Base-by-base conservation (phyloP, 2,113 vertebrate species). In the Polypterus bichir region DNA sequence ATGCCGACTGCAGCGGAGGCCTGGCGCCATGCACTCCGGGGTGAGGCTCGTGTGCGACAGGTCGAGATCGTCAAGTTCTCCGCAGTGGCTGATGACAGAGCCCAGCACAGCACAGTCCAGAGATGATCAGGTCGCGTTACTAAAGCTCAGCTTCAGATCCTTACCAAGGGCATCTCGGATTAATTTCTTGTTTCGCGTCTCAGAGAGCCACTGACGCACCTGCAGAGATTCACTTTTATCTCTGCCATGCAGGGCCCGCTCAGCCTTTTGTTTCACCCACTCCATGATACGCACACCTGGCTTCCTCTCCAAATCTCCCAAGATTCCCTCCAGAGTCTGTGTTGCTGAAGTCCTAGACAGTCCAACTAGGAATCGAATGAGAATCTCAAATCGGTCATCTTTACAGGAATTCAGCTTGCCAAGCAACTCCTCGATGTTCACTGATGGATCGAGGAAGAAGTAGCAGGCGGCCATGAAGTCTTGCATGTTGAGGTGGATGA, bases 401-500 rank as follows among this genome's bases (percentile, higher is more conserved):
- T 9, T 6, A 48, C 44, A 45, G 8, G 44, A 9, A 27, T 59
- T 54, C 6, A 11, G 49, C 8, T 44, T n/a, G 3, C 5, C 2
- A n/a, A 66, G 52, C 1, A 27, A 46, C 3, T 52, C 3, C 9
- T 7, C 3, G 8, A 70, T 47, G 5, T 53, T 45, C 27, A 60
- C 46, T 51, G 49, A 51, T 45, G 51, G 67, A 48, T 68, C 64
- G 4, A 65, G 4, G 49, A 55, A 66, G 48, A 66, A 63, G 8
- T 51, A 27, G 0, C 64, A 58, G 45, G 71, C 71, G 44, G 66
- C 67, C 6, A 73, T 49, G 53, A 70, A 71, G 48, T 71, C 65
- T 52, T 73, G 71, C 6, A 73, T 7, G 10, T 60, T 69, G 47
- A 67, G 66, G 62, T 73, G 65, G 27, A 67, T 10, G 53, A 66